Evolutionary conservation across 92 coral and sea anemone genomes (phyloP), one percentile per base, ranked within the genome.

Genomic region (Phymanthus crucifer): DNA sequence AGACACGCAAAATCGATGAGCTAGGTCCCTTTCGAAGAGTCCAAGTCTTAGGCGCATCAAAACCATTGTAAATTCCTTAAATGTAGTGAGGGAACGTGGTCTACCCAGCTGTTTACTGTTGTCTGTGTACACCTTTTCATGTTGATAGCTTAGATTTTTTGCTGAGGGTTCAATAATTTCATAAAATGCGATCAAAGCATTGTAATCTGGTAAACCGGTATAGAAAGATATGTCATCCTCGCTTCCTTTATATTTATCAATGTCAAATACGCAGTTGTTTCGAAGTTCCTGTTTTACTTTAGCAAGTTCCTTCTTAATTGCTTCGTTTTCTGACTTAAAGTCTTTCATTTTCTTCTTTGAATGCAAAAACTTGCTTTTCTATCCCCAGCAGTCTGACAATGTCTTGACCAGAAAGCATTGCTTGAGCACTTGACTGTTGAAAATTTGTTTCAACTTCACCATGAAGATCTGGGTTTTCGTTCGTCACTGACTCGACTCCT

Each of bases 181-280:
- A 61, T 56, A 83, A 26, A 83, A 45, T 56, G 83, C 65, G 35
- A 77, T 31, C 80, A 72, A 29, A 23, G 83, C 78, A 26, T 78
- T 70, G 45, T 77, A 82, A 57, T 71, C 79, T 43, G 86, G 85
- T 66, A 86, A 75, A 6, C 90, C 83, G 70, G 90, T 86, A 61
- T 81, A 87, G 72, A 87, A 87, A n/a, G 90, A 23, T 21, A 81
- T 82, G 47, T 87, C 90, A 10, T 82, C 87, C 19, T 82, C 86
- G n/a, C 80, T 75, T 21, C 71, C 86, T 64, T 82, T 87, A 72
- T 77, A 82, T 40, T 82, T 75, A 6, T 65, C 70, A 29, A 82
- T 87, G 40, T 87, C 86, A 71, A 87, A 87, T 43, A 57, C 40
- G 33, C 26, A 27, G 10, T 81, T 72, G 8, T 29, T 52, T 80